Evolutionary conservation across 2,888 invertebrate species (phyloP).

Genomic region (Cosmia trapezina): DNA sequence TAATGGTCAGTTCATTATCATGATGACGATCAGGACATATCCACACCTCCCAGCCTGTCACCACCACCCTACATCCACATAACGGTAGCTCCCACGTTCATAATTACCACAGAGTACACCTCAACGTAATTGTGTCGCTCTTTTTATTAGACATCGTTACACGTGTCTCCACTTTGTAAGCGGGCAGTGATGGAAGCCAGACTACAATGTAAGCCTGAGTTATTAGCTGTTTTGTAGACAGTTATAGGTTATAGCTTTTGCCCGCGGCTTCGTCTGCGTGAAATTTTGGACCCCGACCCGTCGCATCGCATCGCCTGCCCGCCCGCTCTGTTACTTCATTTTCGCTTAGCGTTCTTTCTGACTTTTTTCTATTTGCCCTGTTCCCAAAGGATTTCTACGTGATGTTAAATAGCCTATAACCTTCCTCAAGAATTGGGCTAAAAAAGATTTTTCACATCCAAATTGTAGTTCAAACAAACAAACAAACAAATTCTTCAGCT

Average conservation of each 20-base stretch:
- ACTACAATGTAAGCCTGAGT: conserved; percentile 14
- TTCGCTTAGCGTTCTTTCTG: no score
- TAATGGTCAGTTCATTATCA: neutral
- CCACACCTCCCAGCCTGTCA: conserved; percentile 2
- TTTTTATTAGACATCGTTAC: conserved; percentile 77
- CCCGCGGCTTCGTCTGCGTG: no score
- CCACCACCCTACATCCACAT: conserved; percentile 67
- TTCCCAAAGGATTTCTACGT: no score
- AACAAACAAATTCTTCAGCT: no score
- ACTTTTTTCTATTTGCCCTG: no score
- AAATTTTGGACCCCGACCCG: no score
- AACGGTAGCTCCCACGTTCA: conserved; percentile 76
- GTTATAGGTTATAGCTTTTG: neutral
- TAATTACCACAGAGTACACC: conserved; percentile 72
- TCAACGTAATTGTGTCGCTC: conserved; percentile 75
- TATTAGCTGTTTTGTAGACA: conserved; percentile 6
- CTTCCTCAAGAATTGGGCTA: no score
- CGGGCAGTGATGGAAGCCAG: conserved; percentile 20
- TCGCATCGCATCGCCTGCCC: no score
- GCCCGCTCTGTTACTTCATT: no score
- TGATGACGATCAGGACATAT: neutral
- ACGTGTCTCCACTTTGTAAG: conserved; percentile 44
- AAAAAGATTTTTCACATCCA: no score
- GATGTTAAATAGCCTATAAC: no score
- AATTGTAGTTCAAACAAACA: no score